Evolutionary conservation across 2,888 invertebrate species (phyloP), one percentile per base, ranked within the genome.

Genomic region (Eurytoma adleriae): DNA sequence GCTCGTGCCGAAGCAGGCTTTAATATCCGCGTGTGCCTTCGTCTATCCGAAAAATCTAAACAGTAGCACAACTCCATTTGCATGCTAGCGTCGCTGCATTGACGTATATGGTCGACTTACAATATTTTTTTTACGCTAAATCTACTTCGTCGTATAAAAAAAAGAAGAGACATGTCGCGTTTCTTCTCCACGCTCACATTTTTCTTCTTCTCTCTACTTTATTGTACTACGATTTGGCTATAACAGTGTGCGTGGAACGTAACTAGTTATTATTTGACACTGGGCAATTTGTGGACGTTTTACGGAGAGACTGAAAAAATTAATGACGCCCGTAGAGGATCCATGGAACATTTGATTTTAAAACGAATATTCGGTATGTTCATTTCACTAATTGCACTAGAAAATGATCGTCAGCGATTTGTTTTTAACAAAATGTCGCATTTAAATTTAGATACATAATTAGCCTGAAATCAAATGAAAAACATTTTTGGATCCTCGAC

Each of bases 191-290:
- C 70, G 52, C 66, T 57, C 30, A 66, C 14, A 24, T 27, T 54
- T 16, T 14, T 79, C 66, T 74, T 79, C 78, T 79, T 66, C 66
- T 67, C 74, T 68, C 84, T 87, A 87, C 81, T 84, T 88, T 89
- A 80, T 80, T 80, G 89, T 89, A 89, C 89, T 89, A 89, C 83
- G 87, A 88, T 89, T 89, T 89, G 89, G 89, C 89, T 86, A 80
- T 76, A 86, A 87, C 85, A 85, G 84, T 87, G 84, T 84, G 80
- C 84, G 72, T 70, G 75, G 74, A 81, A 83, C 85, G 84, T 86
- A 88, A 87, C 86, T 88, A 86, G 82, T 84, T 84, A 67, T 79
- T 83, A 80, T 74, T 83, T 86, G 86, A 86, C 88, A 86, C 85
- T 86, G 84, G 84, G 82, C 85, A 84, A 80, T 81, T 71, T 66